Base-by-base conservation (phyloP, 2,113 vertebrate genomes). In the Forbesichthys papilliferus region DNA sequence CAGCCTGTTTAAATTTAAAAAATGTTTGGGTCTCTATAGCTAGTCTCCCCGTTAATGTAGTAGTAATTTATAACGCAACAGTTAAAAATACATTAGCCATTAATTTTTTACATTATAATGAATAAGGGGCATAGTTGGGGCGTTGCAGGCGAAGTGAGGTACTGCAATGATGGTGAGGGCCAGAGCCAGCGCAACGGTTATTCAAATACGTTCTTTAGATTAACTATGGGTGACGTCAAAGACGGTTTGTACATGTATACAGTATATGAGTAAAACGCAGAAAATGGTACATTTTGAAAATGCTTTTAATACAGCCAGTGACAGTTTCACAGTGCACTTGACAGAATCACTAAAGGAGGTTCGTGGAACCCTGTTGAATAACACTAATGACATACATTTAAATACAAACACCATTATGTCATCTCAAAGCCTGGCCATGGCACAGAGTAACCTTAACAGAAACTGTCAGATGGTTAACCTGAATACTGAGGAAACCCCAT, bases 301-400 rank as follows among this genome's bases (percentile, higher is more conserved):
- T 78, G 73, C 20, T 66, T 90, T 91, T 92, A 88, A 86, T 87
- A 91, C 84, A 90, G 80, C 83, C 83, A 75, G 68, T 65, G 77
- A 86, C 78, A 78, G 71, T 69, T 87, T 80, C 80, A 90, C 83
- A 86, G 83, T 86, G 80, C 84, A 90, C 80, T 79, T 78, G 69
- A 85, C 74, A 81, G 34, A 80, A 84, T 80, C 81, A 87, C 74
- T 61, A 86, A 72, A 69, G 66, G 75, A 67, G 75, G 71, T 86
- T 88, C 64, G 58, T 84, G 84, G 85, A 90, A 85, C 83, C 75
- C 36, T 7, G 20, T 66, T 79, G 57, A 82, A 86, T 83, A 84
- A 84, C 79, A 86, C 74, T 57, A 62, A 73, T 20, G 68, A 79
- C 75, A 79, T 61, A 69, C 65, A 64, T 81, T 76, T 81, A 77